A percentile compares a stretch with the other conserved stretches of the same genome.
These are phyloP conservation scores for Carcina quercana DNA, from an alignment of 2,888 invertebrate genomes.

Conservation along the genomic window DNA sequence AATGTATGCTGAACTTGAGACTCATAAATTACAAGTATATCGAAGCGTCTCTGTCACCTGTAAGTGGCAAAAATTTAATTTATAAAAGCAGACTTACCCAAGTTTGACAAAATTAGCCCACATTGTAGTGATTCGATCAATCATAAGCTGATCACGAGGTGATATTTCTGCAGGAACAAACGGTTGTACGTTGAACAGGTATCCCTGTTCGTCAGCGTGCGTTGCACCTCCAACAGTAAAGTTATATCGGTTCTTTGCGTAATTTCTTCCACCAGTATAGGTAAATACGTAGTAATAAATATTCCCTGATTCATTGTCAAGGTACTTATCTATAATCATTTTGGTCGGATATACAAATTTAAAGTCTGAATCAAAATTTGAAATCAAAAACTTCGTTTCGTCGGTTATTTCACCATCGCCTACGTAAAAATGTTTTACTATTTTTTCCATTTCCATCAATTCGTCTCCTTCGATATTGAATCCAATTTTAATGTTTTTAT, in stretches of 20 bases:
- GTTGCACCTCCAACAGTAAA: conserved; percentile 21
- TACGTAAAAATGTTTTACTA: conserved; percentile 24
- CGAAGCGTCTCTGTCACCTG: too few relatives aligned
- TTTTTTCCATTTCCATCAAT: conserved; percentile 11
- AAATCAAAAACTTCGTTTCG: conserved; percentile 12
- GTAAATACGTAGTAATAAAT: conserved; percentile 33
- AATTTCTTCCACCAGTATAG: conserved; percentile 30
- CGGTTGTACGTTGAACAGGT: conserved; percentile 26
- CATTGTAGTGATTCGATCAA: conserved; percentile 43
- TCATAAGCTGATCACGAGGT: conserved; percentile 30
- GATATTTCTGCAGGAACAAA: conserved; percentile 1
- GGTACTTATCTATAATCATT: conserved; percentile 21
- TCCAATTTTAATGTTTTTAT: conserved; percentile 10
- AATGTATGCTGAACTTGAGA: too few relatives aligned
- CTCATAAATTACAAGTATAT: too few relatives aligned
- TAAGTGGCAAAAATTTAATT: too few relatives aligned
- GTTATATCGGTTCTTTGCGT: conserved; percentile 17
- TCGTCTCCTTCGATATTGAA: conserved; percentile 17
- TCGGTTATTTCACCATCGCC: conserved; percentile 21
- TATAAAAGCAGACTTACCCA: conserved; percentile 28
- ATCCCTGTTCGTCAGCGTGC: conserved; percentile 35
- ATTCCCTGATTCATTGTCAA: conserved; percentile 16
- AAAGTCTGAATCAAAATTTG: conserved; percentile 26
- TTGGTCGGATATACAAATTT: conserved; percentile 24
- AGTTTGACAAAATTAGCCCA: conserved; percentile 56